Base-by-base conservation (phyloP, 2,888 invertebrate species). In the Seira sanloemensis region DNA sequence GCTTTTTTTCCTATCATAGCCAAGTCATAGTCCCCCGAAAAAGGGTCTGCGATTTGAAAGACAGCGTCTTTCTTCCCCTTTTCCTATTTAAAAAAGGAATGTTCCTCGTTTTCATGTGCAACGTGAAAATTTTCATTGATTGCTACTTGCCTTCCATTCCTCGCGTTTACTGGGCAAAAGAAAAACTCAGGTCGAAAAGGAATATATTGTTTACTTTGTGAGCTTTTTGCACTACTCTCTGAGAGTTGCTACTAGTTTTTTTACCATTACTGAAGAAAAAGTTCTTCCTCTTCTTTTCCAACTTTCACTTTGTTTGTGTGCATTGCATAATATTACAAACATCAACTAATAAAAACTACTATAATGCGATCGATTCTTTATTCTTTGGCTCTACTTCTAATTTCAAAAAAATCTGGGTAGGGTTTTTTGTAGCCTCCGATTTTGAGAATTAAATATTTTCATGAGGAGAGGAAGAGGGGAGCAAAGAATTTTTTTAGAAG, bases 231-330 rank as follows among this genome's bases (percentile, higher is more conserved):
- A 58, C 58, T 2, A 58, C n/a, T 58, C 58, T 58, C 58, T 58
- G n/a, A n/a, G n/a, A n/a, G n/a, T n/a, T 58, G n/a, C 18, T 9
- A 58, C 58, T 58, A 58, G 16, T 58, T 37, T 12, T 37, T 58
- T 58, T n/a, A 58, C 58, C 58, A 58, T 58, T 58, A 58, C 5
- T n/a, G 58, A 37, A 37, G 58, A 58, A 58, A 58, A 58, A 58
- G 18, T 16, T 16, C 58, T 58, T 58, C 2, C 12, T 9, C 58
- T 2, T 18, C 58, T 58, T 58, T 58, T n/a, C 58, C 26, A 68
- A 75, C 68, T 77, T 77, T 77, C 54, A 77, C 68, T 77, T 68
- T 76, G 54, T 68, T 77, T 77, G 68, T 77, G 77, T 77, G 68
- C 27, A 26, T 77, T 77, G 68, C 77, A 77, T 77, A 77, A 77